Conservation (phyloP, 2,113 vertebrate species). For the Macheiramphus alcinus region DNA sequence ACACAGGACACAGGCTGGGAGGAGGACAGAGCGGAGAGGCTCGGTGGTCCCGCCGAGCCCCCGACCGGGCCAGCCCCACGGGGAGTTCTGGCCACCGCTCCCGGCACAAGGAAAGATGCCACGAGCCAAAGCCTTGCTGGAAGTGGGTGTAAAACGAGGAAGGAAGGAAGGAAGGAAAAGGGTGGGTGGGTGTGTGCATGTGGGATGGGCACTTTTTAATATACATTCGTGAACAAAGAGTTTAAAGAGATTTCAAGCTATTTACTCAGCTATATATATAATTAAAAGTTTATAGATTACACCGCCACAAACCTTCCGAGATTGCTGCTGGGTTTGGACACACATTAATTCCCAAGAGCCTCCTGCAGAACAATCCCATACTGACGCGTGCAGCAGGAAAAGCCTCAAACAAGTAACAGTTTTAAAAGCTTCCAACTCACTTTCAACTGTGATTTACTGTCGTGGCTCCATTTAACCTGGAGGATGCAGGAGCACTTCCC, state of each 20-base stretch:
- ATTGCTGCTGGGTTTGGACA: not conserved
- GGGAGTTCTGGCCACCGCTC: not conserved
- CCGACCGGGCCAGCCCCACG: not conserved
- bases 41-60: not conserved
- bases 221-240: constrained; percentile 20
- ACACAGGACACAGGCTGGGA: rapidly evolving
- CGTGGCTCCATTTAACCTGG: not conserved
- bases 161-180: constrained; percentile 45
- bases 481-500: not conserved
- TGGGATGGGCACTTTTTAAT: constrained; percentile 42
- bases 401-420: not conserved
- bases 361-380: not conserved
- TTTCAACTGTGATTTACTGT: constrained; percentile 21
- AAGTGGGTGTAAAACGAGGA: constrained; percentile 46
- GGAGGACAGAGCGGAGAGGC: not conserved
- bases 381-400: not conserved
- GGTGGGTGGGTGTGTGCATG: not conserved
- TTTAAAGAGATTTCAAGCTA: constrained; percentile 24
- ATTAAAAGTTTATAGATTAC: constrained; percentile 23
- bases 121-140: constrained; percentile 31
- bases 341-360: not conserved
- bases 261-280: constrained; percentile 1
- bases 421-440: constrained; percentile 13
- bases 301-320: not conserved
- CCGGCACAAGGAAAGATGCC: not conserved